Conservation (phyloP, 1,140 invertebrate species). For the Galleria mellonella region DNA sequence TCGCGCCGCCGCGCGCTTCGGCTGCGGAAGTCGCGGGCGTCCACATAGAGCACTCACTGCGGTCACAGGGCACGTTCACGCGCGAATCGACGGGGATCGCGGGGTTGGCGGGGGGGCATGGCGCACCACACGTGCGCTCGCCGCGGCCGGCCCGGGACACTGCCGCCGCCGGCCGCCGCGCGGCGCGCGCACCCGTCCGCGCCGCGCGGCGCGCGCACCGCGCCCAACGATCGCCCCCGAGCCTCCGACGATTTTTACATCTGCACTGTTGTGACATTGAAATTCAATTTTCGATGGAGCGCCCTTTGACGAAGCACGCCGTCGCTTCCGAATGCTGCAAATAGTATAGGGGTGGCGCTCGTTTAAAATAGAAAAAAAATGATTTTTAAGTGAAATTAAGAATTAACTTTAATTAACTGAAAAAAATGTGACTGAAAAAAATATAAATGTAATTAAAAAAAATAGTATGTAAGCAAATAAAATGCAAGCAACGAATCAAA, state of each 20-base stretch:
- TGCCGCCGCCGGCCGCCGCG: slow-evolving; percentile 28
- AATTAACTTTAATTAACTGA: no score
- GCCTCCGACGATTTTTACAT: slow-evolving; percentile 52
- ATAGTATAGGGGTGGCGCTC: no score
- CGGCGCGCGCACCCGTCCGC: slow-evolving; percentile 3
- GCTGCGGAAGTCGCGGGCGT: neutral
- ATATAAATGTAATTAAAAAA: no score
- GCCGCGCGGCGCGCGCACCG: slow-evolving; percentile 12
- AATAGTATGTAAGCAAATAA: no score
- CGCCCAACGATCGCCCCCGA: slow-evolving; percentile 33
- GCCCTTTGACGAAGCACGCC: slow-evolving; percentile 21
- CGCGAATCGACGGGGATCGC: slow-evolving; percentile 4
- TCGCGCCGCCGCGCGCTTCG: slow-evolving; percentile 17
- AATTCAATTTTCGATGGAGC: slow-evolving; percentile 58
- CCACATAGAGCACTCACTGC: slow-evolving; percentile 22
- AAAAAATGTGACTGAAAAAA: no score
- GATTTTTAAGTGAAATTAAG: no score
- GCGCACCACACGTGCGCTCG: slow-evolving; percentile 25
- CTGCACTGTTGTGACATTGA: slow-evolving; percentile 66
- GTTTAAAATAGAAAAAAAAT: no score
- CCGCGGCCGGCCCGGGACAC: slow-evolving; percentile 33
- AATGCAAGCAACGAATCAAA: no score
- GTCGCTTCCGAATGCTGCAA: no score
- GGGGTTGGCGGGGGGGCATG: slow-evolving; percentile 6
- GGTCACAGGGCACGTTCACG: slow-evolving; percentile 4